Conservation (phyloP, 2,797 vertebrate genomes). For the Neosalanx taihuensis region DNA sequence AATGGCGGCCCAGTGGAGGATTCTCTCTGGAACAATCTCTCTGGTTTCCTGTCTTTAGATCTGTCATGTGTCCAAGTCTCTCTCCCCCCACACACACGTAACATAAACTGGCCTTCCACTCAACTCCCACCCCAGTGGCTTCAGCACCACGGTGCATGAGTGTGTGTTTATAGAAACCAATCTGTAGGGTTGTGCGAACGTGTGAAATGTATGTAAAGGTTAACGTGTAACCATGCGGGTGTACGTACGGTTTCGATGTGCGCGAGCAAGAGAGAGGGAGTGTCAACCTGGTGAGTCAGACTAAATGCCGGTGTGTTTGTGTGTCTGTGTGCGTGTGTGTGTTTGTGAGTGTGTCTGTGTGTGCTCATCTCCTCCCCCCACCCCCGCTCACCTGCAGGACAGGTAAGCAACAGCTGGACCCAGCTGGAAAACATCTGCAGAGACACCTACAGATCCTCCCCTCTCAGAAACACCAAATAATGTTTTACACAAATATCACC, state of each 20-base stretch:
- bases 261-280: no score
- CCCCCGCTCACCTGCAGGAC: slow-evolving; percentile 36
- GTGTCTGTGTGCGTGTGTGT: not conserved
- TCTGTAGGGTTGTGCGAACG: no score
- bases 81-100: not conserved
- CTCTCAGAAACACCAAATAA: no score
- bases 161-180: no score
- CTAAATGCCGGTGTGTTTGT: not conserved
- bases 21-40: not conserved
- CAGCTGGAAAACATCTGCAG: slow-evolving; percentile 4
- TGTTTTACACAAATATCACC: no score
- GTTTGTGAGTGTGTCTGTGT: slow-evolving; percentile 25
- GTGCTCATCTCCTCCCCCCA: slow-evolving; percentile 6
- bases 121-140: no score
- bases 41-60: no score
- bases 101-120: no score
- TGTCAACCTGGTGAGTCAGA: not conserved
- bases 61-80: not conserved
- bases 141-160: no score
- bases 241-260: not conserved
- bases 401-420: slow-evolving; percentile 55
- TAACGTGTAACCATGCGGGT: not conserved
- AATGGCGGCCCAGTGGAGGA: not conserved
- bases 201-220: no score
- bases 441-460: not conserved